Evolutionary conservation across 2,797 vertebrate species (phyloP).

Genomic region (Acipenser ruthenus): DNA sequence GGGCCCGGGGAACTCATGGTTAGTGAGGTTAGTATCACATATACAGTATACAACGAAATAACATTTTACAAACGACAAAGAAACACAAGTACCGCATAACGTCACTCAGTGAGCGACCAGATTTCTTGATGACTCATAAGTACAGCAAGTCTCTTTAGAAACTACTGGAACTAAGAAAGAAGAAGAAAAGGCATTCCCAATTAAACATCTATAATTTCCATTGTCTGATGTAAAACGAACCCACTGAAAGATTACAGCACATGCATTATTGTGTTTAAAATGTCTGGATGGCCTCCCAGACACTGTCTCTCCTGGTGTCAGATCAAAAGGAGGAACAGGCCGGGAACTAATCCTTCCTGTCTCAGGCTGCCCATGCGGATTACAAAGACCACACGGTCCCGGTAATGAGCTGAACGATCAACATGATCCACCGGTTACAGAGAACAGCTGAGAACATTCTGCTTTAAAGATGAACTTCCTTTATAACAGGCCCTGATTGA

Average conservation of each 20-base stretch:
- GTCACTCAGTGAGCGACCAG: not conserved
- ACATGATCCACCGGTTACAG: too few relatives aligned
- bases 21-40: not conserved
- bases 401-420: too few relatives aligned
- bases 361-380: not conserved
- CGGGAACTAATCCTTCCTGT: not conserved
- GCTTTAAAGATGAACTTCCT: too few relatives aligned
- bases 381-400: not conserved
- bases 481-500: too few relatives aligned
- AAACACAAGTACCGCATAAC: not conserved
- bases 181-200: too few relatives aligned
- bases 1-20: not conserved
- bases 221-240: conserved; percentile 2
- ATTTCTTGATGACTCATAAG: not conserved
- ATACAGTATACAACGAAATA: conserved; percentile 4
- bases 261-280: conserved; percentile 1
- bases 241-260: conserved; percentile 6
- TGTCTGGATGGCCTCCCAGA: conserved; percentile 10
- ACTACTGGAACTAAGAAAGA: too few relatives aligned
- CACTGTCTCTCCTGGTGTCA: not conserved
- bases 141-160: too few relatives aligned
- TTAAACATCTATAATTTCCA: not conserved
- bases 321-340: not conserved
- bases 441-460: too few relatives aligned
- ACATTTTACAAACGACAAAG: not conserved